phyloP scores from a whole-genome alignment of 2,888 invertebrate genomes.

The Drosophila algonquin region DNA sequence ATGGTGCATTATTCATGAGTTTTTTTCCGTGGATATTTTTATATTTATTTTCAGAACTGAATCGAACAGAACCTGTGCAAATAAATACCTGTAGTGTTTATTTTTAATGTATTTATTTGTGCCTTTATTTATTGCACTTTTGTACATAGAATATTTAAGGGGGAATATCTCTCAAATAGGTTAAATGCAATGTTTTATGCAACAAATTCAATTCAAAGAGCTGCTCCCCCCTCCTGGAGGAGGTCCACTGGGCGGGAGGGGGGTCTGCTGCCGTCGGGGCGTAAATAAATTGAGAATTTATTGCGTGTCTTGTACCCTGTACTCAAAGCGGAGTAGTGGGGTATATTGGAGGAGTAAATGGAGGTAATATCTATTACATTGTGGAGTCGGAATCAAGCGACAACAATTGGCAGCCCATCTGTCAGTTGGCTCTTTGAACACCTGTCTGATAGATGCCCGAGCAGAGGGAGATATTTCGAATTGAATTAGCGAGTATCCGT shows the following conservation, averaged over 20 bases:
- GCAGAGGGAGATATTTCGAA: background rate
- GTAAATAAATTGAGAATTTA: constrained; percentile 68
- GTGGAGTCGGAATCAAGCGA: too few species aligned
- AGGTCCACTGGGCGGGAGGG: constrained; percentile 1
- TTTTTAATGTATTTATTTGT: constrained; percentile 47
- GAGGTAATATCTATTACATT: too few species aligned
- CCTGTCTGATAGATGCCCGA: background rate
- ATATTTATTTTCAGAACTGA: constrained; percentile 31
- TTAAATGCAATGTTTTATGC: constrained; percentile 58
- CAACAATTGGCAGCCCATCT: too few species aligned
- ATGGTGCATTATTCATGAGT: constrained; percentile 46
- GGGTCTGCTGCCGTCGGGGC: constrained; percentile 21
- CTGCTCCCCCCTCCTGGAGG: too few species aligned
- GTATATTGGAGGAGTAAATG: background rate
- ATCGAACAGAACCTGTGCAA: constrained; percentile 24
- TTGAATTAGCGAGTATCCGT: background rate
- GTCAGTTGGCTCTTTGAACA: too few species aligned
- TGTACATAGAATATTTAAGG: constrained; percentile 28
- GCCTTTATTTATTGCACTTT: constrained; percentile 58
- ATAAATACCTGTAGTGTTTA: constrained; percentile 16
- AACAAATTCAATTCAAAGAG: constrained; percentile 66
- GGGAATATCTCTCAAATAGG: constrained; percentile 15
- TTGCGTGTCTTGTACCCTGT: constrained; percentile 12
- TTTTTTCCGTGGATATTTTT: constrained; percentile 38
- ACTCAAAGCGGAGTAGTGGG: background rate